phyloP scores from a whole-genome alignment of 2,797 vertebrate genomes.

The Sebastes vulpes region DNA sequence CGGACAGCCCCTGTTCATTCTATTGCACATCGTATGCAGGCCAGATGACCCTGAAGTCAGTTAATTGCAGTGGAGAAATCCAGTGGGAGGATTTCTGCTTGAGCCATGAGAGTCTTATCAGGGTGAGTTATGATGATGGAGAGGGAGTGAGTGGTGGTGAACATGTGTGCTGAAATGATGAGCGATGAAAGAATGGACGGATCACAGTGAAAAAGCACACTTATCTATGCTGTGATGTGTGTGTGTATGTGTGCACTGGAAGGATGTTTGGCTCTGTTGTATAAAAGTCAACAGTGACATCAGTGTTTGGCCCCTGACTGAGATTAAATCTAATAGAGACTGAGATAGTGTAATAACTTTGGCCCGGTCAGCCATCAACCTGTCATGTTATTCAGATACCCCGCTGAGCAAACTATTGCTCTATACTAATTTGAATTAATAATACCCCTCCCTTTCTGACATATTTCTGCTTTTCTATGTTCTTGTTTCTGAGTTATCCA shows the following conservation, averaged over 20 bases:
- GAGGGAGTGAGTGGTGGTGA: constrained; percentile 22
- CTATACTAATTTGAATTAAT: not conserved
- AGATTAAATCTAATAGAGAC: constrained; percentile 66
- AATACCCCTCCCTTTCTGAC: not conserved
- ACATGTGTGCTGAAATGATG: constrained; percentile 34
- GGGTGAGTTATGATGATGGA: constrained; percentile 42
- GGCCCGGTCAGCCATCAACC: constrained; percentile 46
- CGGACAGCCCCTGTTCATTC: constrained; percentile 5
- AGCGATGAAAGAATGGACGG: constrained; percentile 32
- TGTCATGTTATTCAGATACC: constrained; percentile 52
- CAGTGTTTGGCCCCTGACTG: constrained; percentile 55
- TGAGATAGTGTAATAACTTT: constrained; percentile 58
- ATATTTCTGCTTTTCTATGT: not conserved
- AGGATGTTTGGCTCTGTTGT: constrained; percentile 25
- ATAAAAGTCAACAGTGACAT: constrained; percentile 69
- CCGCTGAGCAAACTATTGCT: constrained; percentile 3
- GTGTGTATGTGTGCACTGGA: constrained; percentile 9
- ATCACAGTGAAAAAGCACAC: constrained; percentile 11
- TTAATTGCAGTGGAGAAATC: constrained; percentile 36
- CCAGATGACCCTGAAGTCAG: constrained; percentile 32
- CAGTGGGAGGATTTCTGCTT: constrained; percentile 35
- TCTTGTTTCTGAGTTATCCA: not conserved
- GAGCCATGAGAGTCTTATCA: constrained; percentile 46
- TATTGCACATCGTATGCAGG: not conserved
- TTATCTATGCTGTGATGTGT: not conserved